phyloP scores from a whole-genome alignment of 2,888 invertebrate species.

The Papilio gigon region DNA sequence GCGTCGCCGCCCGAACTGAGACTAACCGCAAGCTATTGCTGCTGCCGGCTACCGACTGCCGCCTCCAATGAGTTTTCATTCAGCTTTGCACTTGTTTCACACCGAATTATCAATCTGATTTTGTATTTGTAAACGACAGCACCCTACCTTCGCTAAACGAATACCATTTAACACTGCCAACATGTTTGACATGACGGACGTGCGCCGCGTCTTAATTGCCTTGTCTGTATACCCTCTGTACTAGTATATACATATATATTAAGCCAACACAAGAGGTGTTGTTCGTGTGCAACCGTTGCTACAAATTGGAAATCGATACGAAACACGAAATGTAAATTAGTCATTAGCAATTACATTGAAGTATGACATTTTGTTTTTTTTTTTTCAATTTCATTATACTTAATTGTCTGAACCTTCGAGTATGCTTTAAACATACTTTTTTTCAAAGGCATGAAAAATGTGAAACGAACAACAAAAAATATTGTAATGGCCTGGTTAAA shows the following conservation, averaged over 20 bases:
- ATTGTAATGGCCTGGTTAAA: too few relatives aligned
- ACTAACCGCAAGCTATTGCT: constrained; percentile 50
- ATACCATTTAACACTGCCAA: constrained; percentile 18
- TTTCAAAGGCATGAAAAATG: too few relatives aligned
- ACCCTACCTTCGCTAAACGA: constrained; percentile 7
- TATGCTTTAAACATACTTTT: too few relatives aligned
- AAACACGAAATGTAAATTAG: constrained; percentile 6
- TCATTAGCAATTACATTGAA: constrained; percentile 2
- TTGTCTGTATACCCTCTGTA: constrained; percentile 1
- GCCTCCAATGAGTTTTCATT: constrained; percentile 59
- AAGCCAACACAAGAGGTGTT: neutral
- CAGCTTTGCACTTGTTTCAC: constrained; percentile 38
- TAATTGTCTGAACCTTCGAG: too few relatives aligned
- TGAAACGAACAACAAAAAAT: too few relatives aligned
- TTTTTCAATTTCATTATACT: neutral
- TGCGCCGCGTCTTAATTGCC: constrained; percentile 16
- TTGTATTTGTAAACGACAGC: constrained; percentile 18
- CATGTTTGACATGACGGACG: constrained; percentile 13
- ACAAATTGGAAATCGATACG: constrained; percentile 13
- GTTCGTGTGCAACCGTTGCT: constrained; percentile 1
- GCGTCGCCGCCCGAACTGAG: constrained; percentile 49
- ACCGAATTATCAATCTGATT: constrained; percentile 21
- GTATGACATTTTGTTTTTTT: neutral
- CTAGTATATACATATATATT: neutral
- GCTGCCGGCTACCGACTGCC: constrained; percentile 43